Evolutionary conservation across 2,888 invertebrate species (phyloP).

Genomic region (Lycia hirtaria): DNA sequence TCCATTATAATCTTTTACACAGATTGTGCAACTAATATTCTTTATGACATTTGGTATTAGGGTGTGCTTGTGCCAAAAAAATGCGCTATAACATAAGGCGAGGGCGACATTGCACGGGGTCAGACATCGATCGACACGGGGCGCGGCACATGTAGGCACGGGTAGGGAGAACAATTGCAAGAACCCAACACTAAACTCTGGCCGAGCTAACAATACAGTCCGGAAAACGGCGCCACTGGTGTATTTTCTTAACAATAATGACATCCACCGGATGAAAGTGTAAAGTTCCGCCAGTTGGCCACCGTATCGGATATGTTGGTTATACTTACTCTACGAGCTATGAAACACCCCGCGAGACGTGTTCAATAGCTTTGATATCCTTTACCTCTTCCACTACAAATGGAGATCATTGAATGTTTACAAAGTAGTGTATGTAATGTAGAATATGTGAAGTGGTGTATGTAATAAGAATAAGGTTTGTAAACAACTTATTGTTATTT

Average conservation of each 20-base stretch:
- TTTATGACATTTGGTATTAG: neutral
- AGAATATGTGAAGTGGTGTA: neutral
- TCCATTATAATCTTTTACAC: too few species aligned
- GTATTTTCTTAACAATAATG: neutral
- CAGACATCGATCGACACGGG: constrained; percentile 74
- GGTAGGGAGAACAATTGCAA: constrained; percentile 58
- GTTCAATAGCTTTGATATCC: constrained; percentile 37
- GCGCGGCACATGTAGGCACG: constrained; percentile 53
- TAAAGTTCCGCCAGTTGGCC: neutral
- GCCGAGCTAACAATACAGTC: neutral
- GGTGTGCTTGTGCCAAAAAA: constrained; percentile 43
- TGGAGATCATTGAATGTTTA: constrained; percentile 42
- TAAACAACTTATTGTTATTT: too few species aligned
- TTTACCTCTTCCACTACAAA: constrained; percentile 41
- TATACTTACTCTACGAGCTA: constrained; percentile 38
- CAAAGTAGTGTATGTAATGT: constrained; percentile 33
- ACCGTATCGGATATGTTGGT: neutral
- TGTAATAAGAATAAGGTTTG: too few species aligned
- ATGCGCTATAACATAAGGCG: constrained; percentile 65
- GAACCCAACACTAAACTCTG: constrained; percentile 45
- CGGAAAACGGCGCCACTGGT: neutral
- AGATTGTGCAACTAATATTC: neutral
- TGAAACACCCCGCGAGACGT: constrained; percentile 41
- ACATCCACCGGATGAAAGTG: neutral
- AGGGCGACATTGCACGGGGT: constrained; percentile 72